Base-by-base conservation (phyloP, 2,888 invertebrate genomes). In the Drymonia ruficornis region DNA sequence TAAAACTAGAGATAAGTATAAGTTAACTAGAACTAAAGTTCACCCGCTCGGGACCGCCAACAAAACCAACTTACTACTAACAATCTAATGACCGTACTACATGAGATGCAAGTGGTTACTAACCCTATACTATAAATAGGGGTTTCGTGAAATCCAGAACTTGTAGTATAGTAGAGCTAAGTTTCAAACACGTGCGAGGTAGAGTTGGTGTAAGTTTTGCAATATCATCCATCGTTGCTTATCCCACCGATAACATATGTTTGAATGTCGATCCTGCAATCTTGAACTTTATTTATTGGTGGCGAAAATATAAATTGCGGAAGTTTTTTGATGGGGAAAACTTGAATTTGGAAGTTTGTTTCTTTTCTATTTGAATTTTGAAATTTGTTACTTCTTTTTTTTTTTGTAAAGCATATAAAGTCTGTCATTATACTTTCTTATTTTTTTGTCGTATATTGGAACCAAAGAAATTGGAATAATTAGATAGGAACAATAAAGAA, bases 141-240 rank as follows among this genome's bases (percentile, higher is more conserved):
- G n/a, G 13, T 36, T 36, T 36, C 3, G 36, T 36, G 36, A 36
- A 36, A 36, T 36, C 36, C 36, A 36, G 13, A 36, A 36, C 36
- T 36, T 36, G 36, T 13, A 13, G 36, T 36, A 36, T 36, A 36
- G 36, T 36, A 36, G 36, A 40, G 40, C 40, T 9, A 58, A 66
- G 19, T 52, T 65, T 53, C 34, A 48, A 54, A 16, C 44, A 48
- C 28, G 53, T 57, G 28, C 31, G 18, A 11, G 46, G 16, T 43
- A 16, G 43, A 43, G 53, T 61, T 52, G 48, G 51, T 50, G 54
- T 53, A 59, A 70, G 63, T 70, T 74, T 63, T 53, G 57, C 59
- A 61, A 65, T 70, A 64, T 63, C 64, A 63, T 71, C 49, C 50
- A 65, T 67, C 55, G 63, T 55, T 45, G 55, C 53, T 60, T 63